phyloP scores from a whole-genome alignment of 2,113 vertebrate genomes.

The Cairina moschata region DNA sequence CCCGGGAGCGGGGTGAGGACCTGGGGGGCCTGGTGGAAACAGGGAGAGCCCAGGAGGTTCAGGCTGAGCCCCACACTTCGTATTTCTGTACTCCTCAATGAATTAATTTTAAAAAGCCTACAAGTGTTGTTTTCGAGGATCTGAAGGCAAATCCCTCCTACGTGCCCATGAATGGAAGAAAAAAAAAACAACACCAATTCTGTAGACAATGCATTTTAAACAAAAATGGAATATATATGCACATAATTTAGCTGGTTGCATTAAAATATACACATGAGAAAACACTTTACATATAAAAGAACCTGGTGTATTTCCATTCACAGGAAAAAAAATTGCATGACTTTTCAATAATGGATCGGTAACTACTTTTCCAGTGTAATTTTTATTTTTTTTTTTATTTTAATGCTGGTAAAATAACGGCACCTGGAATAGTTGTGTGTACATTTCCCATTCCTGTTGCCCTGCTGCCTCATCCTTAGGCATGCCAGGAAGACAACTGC shows the following conservation, averaged over 20 bases:
- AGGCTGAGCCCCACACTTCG: neutral
- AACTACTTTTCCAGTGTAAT: rapidly evolving
- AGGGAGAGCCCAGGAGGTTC: neutral
- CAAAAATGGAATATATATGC: neutral
- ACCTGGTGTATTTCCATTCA: neutral
- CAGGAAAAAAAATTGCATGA: neutral
- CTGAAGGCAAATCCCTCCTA: neutral
- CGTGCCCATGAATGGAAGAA: neutral
- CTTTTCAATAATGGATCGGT: neutral
- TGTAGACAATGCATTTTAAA: neutral
- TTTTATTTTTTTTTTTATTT: neutral
- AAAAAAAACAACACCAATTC: neutral
- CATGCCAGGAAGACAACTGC: rapidly evolving
- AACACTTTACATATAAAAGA: neutral
- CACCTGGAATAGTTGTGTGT: rapidly evolving
- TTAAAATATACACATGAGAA: neutral
- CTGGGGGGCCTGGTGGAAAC: no score
- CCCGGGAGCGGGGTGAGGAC: neutral
- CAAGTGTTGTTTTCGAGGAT: neutral
- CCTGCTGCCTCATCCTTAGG: rapidly evolving
- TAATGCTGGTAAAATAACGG: neutral
- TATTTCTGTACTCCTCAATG: rapidly evolving
- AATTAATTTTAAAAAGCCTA: neutral
- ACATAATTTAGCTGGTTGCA: neutral
- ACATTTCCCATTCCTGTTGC: rapidly evolving